Base-by-base conservation (phyloP, 2,797 vertebrate species). In the Notamacropus eugenii region DNA sequence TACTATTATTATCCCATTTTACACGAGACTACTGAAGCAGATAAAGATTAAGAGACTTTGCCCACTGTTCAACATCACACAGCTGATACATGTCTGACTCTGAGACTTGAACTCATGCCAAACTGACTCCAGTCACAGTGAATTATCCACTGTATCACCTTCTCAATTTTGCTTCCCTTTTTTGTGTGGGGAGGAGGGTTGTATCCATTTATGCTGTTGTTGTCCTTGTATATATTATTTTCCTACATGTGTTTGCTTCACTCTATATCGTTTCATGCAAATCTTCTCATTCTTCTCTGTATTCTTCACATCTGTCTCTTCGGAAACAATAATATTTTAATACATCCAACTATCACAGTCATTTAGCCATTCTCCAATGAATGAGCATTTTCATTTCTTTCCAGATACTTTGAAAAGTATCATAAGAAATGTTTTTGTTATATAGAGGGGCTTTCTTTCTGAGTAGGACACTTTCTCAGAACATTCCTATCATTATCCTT, bases 331-430 rank as follows among this genome's bases (percentile, higher is more conserved):
- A 29, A 19, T n/a, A 67, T 67, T 67, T 67, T 6, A 5, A n/a
- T n/a, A 6, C 1, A n/a, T 16, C 1, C 5, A 6, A 19, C 0
- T 16, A 67, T n/a, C 13, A 67, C 0, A 67, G n/a, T 16, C 14
- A 67, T 67, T n/a, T 67, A 67, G 62, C 34, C 34, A 67, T 67
- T 67, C 5, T n/a, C 58, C 29, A n/a, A 67, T 67, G 62, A n/a
- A 67, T 67, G 34, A 67, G 5, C 34, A 67, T n/a, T 67, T 67
- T 67, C n/a, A 19, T 19, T 67, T n/a, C 62, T 67, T 19, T 67
- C 34, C 62, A 13, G 5, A 34, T 34, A n/a, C 13, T 67, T 67
- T 67, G 62, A 28, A 57, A 57, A 28, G 27, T 59, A 29, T 28
- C 12, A 59, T 67, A n/a, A 67, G 3, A 67, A 67, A 67, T n/a